Evolutionary conservation across 2,888 invertebrate species (phyloP), one percentile per base, ranked within the genome.

Genomic region (Xestia c-nigrum): DNA sequence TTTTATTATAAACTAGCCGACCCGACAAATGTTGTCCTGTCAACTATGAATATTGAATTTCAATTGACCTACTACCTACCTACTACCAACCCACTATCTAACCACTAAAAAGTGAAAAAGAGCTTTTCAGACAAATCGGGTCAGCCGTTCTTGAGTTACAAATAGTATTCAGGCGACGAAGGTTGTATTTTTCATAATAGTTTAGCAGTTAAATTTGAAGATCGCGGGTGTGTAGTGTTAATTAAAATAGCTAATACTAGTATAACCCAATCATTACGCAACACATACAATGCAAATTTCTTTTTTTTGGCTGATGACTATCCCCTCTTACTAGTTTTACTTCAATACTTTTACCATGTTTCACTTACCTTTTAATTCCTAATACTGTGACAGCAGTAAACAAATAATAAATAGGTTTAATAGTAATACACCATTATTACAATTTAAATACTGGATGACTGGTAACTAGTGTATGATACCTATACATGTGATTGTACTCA

Each of bases 311-410:
- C 14, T 31, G 7, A 31, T 21, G 6, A 47, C 19, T 46, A 46
- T 70, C 6, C 6, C 14, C 16, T 21, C 31, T 46, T 24, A 16
- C 10, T 38, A 38, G 57, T 24, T 47, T 74, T 38, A 67, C n/a
- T 46, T 24, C 19, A 21, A 31, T 43, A 50, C 21, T 57, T 61
- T 40, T 57, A 31, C 14, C 12, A 47, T 59, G 67, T 59, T 80
- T 70, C 24, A 89, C 90, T 91, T 89, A 92, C 91, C 90, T 76
- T 63, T 76, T 57, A 73, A 74, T 70, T 78, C 86, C 76, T 81
- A 78, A 80, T 72, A 74, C 80, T 83, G 84, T 78, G 88, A 79
- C 40, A 88, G 90, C 88, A 87, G 74, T 82, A 85, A 88, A 79
- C 80, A 85, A 85, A 77, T 80, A 74, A 81, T 64, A 50, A 61